A percentile compares a stretch with the other conserved stretches of the same genome.
phyloP scores from a whole-genome alignment of 2,797 vertebrate species.

The Tamandua tetradactyla region DNA sequence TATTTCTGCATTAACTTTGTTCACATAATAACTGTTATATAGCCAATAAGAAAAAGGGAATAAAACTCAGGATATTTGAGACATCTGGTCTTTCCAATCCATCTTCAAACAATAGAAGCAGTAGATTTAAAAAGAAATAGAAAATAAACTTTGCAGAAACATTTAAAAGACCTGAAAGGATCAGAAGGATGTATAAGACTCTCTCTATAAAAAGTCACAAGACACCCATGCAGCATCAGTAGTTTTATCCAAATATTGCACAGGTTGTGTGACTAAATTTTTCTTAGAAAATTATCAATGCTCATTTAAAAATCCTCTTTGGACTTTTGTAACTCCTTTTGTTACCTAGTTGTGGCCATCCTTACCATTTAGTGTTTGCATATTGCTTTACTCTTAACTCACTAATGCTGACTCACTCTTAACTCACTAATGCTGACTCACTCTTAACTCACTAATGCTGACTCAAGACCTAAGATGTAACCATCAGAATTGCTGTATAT shows the following conservation, averaged over 20 bases:
- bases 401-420: neutral
- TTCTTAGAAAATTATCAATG: neutral
- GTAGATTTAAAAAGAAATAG: slow-evolving; percentile 46
- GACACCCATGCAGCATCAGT: neutral
- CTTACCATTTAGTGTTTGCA: neutral
- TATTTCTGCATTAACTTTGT: slow-evolving; percentile 25
- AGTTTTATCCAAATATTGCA: neutral
- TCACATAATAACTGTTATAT: neutral
- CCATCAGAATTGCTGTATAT: neutral
- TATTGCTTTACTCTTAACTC: neutral
- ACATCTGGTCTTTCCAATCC: slow-evolving; percentile 32
- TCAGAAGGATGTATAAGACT: neutral
- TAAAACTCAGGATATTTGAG: slow-evolving; percentile 57
- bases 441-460: neutral
- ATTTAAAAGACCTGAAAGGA: neutral
- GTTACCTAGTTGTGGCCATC: neutral
- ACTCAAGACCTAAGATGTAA: neutral
- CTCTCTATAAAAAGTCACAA: neutral
- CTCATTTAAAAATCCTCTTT: neutral
- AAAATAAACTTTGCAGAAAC: slow-evolving; percentile 30
- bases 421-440: neutral
- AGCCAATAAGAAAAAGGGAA: neutral
- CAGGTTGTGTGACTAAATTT: neutral
- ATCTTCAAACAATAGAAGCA: slow-evolving; percentile 53
- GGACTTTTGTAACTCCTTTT: neutral